Base-by-base conservation (phyloP, 1,140 invertebrate species). In the Drosophila lacertosa region DNA sequence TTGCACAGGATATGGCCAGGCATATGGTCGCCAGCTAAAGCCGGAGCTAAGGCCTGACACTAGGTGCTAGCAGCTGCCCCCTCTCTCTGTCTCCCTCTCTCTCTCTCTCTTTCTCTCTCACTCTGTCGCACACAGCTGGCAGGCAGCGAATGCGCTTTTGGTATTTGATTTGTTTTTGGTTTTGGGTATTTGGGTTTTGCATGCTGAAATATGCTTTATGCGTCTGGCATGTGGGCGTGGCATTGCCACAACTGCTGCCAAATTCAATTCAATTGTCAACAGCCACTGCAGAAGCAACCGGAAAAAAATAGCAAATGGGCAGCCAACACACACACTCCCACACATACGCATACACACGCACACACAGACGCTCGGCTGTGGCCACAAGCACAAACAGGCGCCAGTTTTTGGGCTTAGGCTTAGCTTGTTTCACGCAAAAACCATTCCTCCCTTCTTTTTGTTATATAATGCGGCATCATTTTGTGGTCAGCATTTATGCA, bases 251-350 rank as follows among this genome's bases (percentile, higher is more conserved):
- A 39, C 32, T 53, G 48, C 69, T 75, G 82, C 77, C 86, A 88
- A 88, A 88, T 88, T 82, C 82, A 88, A 88, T 88, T 89, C 82
- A 88, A 88, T 88, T 88, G 82, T 88, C 82, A 88, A 78, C 83
- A 88, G 78, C 77, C 67, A 59, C 44, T 39, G 45, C 64, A 40
- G 50, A 9, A 44, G 18, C 7, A 16, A 13, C 24, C 13, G 53
- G 26, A 29, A 18, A 40, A 24, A 45, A 39, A 42, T 44, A 22
- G 22, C 44, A 55, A 50, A 57, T 67, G 55, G 40, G 9, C 50
- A 37, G 16, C 47, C 15, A n/a, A 24, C 20, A 24, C 29, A 42
- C 39, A 3, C 32, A 33, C 32, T 2, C 32, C 2, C 33, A n/a
- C 33, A 37, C 42, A n/a, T 20, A 13, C 39, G 11, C 18, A 62